Conservation (phyloP, 2,888 invertebrate genomes). For the Acanthococcus lagerstroemiae region DNA sequence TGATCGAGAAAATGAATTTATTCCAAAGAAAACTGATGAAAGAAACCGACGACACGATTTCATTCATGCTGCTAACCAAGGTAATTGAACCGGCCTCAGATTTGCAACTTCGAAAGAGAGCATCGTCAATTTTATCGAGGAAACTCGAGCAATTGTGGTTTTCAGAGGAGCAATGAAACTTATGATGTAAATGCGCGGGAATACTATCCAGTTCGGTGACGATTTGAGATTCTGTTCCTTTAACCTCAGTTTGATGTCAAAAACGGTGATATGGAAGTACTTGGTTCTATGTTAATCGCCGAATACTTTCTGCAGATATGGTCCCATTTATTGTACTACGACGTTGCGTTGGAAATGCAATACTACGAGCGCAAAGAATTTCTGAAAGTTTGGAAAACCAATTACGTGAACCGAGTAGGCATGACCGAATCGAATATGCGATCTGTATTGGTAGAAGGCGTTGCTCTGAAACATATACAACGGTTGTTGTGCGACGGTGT, state of each 20-base stretch:
- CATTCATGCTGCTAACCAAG: conserved; percentile 43
- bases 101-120: neutral
- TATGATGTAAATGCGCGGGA: no score
- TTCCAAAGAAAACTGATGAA: conserved; percentile 56
- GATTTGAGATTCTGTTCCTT: no score
- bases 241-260: no score
- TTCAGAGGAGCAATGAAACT: neutral
- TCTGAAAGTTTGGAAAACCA: conserved; percentile 3
- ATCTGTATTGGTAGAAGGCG: conserved; percentile 55
- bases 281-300: neutral
- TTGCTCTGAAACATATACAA: conserved; percentile 55
- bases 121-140: neutral
- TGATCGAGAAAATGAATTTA: conserved; percentile 51
- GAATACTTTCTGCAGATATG: conserved; percentile 11
- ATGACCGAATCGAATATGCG: conserved; percentile 46
- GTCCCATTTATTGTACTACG: conserved; percentile 13
- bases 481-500: conserved; percentile 27
- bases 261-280: neutral
- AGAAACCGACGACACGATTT: conserved; percentile 66
- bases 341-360: conserved; percentile 6
- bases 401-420: neutral
- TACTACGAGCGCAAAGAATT: conserved; percentile 2
- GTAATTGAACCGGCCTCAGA: neutral
- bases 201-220: no score
- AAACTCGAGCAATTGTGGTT: neutral